A percentile compares a stretch with the other conserved stretches of the same genome.
Evolutionary conservation across 2,797 vertebrate species (phyloP).

Genomic region (Emydoidea blandingii): DNA sequence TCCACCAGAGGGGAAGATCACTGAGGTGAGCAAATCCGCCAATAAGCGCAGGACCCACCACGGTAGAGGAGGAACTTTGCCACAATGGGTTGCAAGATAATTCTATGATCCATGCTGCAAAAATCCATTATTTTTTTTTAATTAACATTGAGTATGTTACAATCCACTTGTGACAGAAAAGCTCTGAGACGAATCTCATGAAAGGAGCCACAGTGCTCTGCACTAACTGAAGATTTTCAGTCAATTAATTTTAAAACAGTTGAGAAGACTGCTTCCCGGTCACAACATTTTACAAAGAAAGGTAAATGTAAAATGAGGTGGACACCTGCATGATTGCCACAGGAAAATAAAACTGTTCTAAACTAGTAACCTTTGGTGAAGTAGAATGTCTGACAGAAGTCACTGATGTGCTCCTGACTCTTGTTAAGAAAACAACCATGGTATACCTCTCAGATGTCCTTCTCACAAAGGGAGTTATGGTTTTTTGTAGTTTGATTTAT

Average conservation of each 20-base stretch:
- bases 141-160: background rate
- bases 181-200: background rate
- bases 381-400: background rate
- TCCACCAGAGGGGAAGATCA: too few species aligned
- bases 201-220: background rate
- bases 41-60: too few species aligned
- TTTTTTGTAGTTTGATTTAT: background rate
- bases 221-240: background rate
- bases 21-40: too few species aligned
- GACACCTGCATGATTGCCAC: background rate
- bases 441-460: background rate
- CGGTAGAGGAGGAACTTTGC: too few species aligned
- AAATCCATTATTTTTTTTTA: background rate
- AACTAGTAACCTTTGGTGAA: background rate
- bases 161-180: background rate
- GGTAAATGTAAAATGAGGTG: background rate
- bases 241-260: background rate
- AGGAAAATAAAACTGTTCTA: background rate
- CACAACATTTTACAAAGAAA: background rate
- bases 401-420: accelerated
- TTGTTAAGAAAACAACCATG: background rate
- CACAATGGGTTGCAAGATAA: background rate
- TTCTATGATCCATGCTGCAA: background rate
- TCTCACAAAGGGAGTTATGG: background rate
- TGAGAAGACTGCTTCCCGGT: background rate